A percentile compares a stretch with the other conserved stretches of the same genome.
These are phyloP conservation scores for Drosophila mayaguana DNA, from an alignment of 2,888 invertebrate genomes.

Conservation along the genomic window DNA sequence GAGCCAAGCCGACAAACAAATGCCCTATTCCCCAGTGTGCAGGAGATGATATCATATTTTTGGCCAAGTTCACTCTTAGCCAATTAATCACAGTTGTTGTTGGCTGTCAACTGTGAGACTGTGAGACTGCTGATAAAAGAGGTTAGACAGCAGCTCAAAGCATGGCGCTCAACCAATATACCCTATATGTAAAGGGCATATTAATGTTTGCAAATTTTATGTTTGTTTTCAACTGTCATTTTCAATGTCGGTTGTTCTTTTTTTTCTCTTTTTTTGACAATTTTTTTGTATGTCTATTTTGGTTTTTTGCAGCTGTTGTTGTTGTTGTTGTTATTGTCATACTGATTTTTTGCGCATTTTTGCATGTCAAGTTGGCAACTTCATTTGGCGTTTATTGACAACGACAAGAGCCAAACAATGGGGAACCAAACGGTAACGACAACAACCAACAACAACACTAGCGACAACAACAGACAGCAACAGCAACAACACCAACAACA, in stretches of 20 bases:
- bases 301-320: conserved; percentile 4
- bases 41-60: background rate
- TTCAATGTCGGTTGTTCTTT: conserved; percentile 19
- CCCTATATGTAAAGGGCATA: background rate
- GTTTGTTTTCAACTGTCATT: conserved; percentile 41
- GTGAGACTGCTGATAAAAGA: no score
- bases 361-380: conserved; percentile 67
- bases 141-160: background rate
- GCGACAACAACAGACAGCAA: conserved; percentile 32
- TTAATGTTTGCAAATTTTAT: conserved; percentile 35
- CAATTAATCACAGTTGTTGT: background rate
- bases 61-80: background rate
- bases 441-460: conserved; percentile 32
- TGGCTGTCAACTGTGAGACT: background rate
- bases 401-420: conserved; percentile 75
- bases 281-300: conserved; percentile 7
- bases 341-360: conserved; percentile 34
- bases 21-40: background rate
- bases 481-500: conserved; percentile 19
- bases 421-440: conserved; percentile 50
- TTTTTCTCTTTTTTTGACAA: conserved; percentile 2
- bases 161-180: background rate
- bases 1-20: background rate
- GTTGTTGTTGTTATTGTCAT: conserved; percentile 1
- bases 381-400: conserved; percentile 75